phyloP scores from a whole-genome alignment of 2,888 invertebrate genomes.

The Machimus rusticus region DNA sequence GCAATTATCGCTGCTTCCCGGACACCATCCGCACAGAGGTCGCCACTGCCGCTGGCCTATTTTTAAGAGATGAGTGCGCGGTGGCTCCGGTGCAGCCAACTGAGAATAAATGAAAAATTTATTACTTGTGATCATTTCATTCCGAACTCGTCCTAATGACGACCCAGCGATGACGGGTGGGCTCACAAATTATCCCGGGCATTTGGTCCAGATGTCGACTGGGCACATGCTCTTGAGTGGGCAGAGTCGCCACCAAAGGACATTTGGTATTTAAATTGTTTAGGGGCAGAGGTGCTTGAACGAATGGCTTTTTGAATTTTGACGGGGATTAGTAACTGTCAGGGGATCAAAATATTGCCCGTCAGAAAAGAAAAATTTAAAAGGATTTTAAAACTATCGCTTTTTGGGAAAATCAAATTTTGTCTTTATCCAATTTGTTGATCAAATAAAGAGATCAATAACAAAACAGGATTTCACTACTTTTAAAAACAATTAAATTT shows the following conservation, averaged over 20 bases:
- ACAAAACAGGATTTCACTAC: too few relatives aligned
- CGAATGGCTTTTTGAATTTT: not conserved
- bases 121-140: slow-evolving; percentile 34
- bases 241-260: not conserved
- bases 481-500: too few relatives aligned
- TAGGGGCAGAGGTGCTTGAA: not conserved
- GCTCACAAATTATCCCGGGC: slow-evolving; percentile 13
- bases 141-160: slow-evolving; percentile 16
- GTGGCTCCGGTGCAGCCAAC: not conserved
- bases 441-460: too few relatives aligned
- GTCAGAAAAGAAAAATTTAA: not conserved
- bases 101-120: slow-evolving; percentile 40
- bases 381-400: not conserved
- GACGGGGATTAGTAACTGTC: not conserved
- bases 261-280: not conserved
- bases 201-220: slow-evolving; percentile 4
- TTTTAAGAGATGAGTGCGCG: not conserved
- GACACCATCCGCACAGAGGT: not conserved
- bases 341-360: not conserved
- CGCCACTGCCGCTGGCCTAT: not conserved
- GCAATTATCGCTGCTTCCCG: not conserved
- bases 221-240: not conserved
- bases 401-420: not conserved
- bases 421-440: too few relatives aligned
- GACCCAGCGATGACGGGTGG: slow-evolving; percentile 16